phyloP scores from a whole-genome alignment of 2,113 vertebrate species.

The Tympanuchus pallidicinctus region DNA sequence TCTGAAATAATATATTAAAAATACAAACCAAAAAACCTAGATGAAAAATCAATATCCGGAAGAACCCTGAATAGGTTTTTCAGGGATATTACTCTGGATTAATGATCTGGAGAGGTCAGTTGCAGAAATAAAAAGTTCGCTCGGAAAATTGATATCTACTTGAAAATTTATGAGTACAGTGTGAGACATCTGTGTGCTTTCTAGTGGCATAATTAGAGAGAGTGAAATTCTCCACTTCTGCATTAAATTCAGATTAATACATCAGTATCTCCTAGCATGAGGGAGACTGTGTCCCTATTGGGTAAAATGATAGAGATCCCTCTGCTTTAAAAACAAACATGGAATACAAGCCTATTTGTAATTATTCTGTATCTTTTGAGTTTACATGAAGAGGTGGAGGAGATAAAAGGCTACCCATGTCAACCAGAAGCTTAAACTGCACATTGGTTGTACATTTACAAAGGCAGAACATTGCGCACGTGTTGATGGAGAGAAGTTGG shows the following conservation, averaged over 20 bases:
- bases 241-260: slow-evolving; percentile 51
- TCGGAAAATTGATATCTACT: slow-evolving; percentile 53
- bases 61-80: neutral
- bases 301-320: neutral
- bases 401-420: neutral
- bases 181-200: slow-evolving; percentile 52
- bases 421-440: neutral
- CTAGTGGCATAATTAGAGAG: slow-evolving; percentile 56
- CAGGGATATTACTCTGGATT: neutral
- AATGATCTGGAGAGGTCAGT: slow-evolving; percentile 52
- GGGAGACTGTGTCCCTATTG: slow-evolving; percentile 11
- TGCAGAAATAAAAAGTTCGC: slow-evolving; percentile 40
- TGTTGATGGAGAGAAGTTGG: neutral
- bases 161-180: slow-evolving; percentile 65
- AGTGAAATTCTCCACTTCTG: slow-evolving; percentile 38
- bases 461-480: neutral
- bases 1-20: neutral
- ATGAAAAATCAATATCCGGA: neutral
- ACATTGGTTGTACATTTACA: neutral
- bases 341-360: neutral
- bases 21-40: neutral
- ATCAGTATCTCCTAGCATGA: slow-evolving; percentile 12
- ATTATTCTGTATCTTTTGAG: neutral
- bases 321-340: neutral
- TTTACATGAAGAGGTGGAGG: neutral